Evolutionary conservation across 2,888 invertebrate species (phyloP).

Genomic region (Psylliodes chrysocephalus): DNA sequence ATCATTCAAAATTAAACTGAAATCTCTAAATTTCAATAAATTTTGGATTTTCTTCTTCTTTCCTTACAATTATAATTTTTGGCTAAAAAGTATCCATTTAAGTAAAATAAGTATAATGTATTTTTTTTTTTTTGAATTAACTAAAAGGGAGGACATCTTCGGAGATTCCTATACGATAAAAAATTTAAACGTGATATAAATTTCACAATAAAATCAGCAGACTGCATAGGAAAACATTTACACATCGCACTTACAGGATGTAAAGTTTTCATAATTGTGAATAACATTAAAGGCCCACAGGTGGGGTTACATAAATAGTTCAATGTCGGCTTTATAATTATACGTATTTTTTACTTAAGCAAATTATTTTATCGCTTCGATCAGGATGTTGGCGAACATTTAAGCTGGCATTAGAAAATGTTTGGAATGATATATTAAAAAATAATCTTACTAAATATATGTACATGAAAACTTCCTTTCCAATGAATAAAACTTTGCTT

Average conservation of each 20-base stretch:
- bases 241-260: constrained; percentile 13
- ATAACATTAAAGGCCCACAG: constrained; percentile 1
- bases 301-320: constrained; percentile 18
- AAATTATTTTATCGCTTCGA: constrained; percentile 10
- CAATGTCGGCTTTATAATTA: constrained; percentile 8
- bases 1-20: no score
- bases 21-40: no score
- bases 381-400: constrained; percentile 11
- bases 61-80: no score
- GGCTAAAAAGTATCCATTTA: no score
- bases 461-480: no score
- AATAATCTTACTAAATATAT: no score
- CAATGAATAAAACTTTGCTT: not conserved
- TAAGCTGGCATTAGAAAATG: constrained; percentile 8
- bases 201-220: constrained; percentile 11
- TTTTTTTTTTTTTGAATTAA: no score
- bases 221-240: constrained; percentile 1
- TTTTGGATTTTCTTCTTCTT: no score
- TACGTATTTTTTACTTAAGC: constrained; percentile 2
- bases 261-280: constrained; percentile 10
- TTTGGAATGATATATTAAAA: not conserved
- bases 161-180: no score
- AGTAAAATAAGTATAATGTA: no score
- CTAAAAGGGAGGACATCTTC: no score
- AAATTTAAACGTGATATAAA: constrained; percentile 3